These are phyloP conservation scores for Numenius arquata DNA, from an alignment of 2,113 vertebrate species.

Conservation along the genomic window DNA sequence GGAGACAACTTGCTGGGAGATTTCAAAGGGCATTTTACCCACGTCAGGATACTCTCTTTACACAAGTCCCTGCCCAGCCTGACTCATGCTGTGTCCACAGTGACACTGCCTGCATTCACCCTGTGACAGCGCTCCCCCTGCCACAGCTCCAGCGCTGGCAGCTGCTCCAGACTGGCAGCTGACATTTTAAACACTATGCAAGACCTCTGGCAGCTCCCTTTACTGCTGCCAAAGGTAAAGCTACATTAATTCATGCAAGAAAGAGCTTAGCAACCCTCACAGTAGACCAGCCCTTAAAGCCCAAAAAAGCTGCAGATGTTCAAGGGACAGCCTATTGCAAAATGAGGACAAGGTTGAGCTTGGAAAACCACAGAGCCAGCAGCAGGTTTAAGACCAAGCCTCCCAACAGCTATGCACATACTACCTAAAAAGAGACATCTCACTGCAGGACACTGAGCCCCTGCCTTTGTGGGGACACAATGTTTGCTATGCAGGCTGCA, in stretches of 20 bases:
- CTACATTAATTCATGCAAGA: neutral
- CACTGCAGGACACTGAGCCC: neutral
- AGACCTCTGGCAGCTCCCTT: slow-evolving; percentile 9
- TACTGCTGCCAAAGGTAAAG: slow-evolving; percentile 37
- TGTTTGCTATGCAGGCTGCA: neutral
- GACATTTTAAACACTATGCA: slow-evolving; percentile 40
- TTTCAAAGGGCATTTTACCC: neutral
- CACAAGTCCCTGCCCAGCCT: neutral
- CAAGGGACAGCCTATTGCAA: neutral
- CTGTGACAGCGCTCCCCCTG: neutral
- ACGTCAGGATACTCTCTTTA: neutral
- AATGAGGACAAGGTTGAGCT: neutral
- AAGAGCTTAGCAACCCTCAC: neutral
- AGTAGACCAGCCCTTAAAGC: neutral
- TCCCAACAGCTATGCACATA: neutral
- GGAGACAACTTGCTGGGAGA: neutral
- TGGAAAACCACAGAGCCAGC: neutral
- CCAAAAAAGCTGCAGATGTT: neutral
- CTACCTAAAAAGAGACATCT: neutral
- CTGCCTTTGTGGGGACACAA: neutral
- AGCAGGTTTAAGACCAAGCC: neutral
- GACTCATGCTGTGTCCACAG: neutral
- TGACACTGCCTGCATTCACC: neutral
- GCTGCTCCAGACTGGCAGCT: neutral
- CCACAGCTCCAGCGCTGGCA: neutral